Evolutionary conservation across 2,113 vertebrate species (phyloP), one percentile per base, ranked within the genome.

Genomic region (Phocoena phocoena): DNA sequence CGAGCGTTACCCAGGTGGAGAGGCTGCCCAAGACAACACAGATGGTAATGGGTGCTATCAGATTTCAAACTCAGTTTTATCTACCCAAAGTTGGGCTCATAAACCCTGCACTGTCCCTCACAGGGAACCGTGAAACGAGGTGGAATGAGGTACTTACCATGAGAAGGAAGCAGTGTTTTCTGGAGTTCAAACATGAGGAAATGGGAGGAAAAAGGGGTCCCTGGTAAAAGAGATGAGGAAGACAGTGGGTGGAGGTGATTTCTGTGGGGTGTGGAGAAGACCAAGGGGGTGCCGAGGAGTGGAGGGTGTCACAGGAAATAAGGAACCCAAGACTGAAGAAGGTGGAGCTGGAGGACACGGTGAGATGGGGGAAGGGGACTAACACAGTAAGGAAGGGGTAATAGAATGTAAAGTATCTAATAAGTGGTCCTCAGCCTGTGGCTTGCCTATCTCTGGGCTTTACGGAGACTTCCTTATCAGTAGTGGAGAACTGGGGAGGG

Each of bases 371-470:
- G n/a, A 3, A 12, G 11, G 8, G 28, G 63, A n/a, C 20, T 1
- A 3, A 53, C 15, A 26, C 41, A 68, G 47, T 53, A 13, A 62
- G 33, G 44, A 33, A 70, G 36, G 79, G 50, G 2, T 50, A 28
- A 77, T 25, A 62, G 14, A 14, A n/a, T 13, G 17, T 8, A 14
- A 41, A 44, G 47, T 0, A 0, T 11, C 4, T 4, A 9, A 3
- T 60, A 23, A 20, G 2, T 5, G 33, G 36, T 2, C 28, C 81
- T 76, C 31, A 28, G 60, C 41, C 63, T 28, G 31, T 36, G 5
- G 18, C 31, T 3, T 0, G 2, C 41, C 47, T 26, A 6, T 62
- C 23, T 60, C 38, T 5, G 13, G 65, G n/a, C 5, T 55, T 77
- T 68, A 12, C 28, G 31, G 44, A 68, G 94, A 86, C 76, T 62